phyloP scores from a whole-genome alignment of 2,888 invertebrate genomes.

The Julus scanicus region DNA sequence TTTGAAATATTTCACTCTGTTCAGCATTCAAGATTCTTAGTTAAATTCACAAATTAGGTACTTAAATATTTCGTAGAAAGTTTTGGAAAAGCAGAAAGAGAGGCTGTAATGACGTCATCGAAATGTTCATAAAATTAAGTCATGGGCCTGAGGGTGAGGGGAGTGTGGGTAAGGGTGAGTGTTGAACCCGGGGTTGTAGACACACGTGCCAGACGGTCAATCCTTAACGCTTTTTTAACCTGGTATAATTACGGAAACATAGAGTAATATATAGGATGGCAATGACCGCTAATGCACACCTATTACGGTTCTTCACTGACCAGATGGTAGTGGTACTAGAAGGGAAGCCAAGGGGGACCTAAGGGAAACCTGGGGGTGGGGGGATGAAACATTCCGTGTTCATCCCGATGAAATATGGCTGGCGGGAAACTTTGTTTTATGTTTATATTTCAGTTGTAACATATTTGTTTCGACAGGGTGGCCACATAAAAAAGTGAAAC shows the following conservation, averaged over 20 bases:
- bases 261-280: background rate
- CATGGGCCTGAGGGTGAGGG: background rate
- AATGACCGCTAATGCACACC: conserved; percentile 25
- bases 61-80: too few species aligned
- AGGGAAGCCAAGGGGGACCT: background rate
- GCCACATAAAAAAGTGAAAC: background rate
- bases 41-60: too few species aligned
- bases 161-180: background rate
- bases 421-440: background rate
- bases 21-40: too few species aligned
- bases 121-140: background rate
- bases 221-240: conserved; percentile 36
- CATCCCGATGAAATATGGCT: background rate
- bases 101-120: conserved; percentile 3
- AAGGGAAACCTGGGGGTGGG: background rate
- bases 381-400: background rate
- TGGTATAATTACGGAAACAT: background rate
- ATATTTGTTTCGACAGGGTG: background rate
- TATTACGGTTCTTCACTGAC: conserved; percentile 37
- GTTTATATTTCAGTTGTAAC: background rate
- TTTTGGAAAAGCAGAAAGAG: background rate
- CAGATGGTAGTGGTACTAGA: background rate
- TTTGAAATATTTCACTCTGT: too few species aligned
- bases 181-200: background rate
- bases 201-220: conserved; percentile 22